Evolutionary conservation across 2,888 invertebrate genomes (phyloP).

Genomic region (Resseliella maxima): DNA sequence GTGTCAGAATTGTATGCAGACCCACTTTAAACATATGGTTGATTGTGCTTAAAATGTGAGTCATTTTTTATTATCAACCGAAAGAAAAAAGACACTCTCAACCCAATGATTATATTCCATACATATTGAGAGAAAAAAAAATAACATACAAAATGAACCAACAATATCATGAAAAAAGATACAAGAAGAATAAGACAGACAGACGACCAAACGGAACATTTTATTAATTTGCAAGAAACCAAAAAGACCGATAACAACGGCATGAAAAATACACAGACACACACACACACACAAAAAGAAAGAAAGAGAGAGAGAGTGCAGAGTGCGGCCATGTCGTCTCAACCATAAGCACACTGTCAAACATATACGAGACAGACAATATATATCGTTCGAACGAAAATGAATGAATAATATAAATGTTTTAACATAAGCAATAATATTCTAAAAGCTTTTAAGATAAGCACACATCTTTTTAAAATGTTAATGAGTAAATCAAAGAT

Average conservation of each 20-base stretch:
- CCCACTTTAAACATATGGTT: slow-evolving; percentile 47
- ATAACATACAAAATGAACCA: background rate
- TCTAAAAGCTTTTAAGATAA: slow-evolving; percentile 63
- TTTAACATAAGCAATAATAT: slow-evolving; percentile 60
- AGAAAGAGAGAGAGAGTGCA: background rate
- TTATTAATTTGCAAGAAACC: slow-evolving; percentile 53
- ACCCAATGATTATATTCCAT: background rate
- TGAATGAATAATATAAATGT: slow-evolving; percentile 57
- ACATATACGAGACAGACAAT: background rate
- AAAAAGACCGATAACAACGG: slow-evolving; percentile 39
- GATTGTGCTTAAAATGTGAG: background rate
- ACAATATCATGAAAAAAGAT: background rate
- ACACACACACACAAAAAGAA: background rate
- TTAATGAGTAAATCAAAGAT: slow-evolving; percentile 63
- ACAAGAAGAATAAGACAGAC: background rate
- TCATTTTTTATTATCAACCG: background rate
- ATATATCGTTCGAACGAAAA: slow-evolving; percentile 6
- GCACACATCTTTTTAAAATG: slow-evolving; percentile 63
- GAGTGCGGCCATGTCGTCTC: background rate
- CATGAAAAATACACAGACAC: background rate
- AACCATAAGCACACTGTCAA: background rate
- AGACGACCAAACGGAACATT: slow-evolving; percentile 43
- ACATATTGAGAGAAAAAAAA: background rate
- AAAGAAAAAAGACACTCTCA: background rate
- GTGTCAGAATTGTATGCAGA: slow-evolving; percentile 43